Percentiles rank a stretch among this genome's conserved stretches.
Evolutionary conservation across 2,113 vertebrate genomes (phyloP).

Genomic region (Rhabdomys dilectus): DNA sequence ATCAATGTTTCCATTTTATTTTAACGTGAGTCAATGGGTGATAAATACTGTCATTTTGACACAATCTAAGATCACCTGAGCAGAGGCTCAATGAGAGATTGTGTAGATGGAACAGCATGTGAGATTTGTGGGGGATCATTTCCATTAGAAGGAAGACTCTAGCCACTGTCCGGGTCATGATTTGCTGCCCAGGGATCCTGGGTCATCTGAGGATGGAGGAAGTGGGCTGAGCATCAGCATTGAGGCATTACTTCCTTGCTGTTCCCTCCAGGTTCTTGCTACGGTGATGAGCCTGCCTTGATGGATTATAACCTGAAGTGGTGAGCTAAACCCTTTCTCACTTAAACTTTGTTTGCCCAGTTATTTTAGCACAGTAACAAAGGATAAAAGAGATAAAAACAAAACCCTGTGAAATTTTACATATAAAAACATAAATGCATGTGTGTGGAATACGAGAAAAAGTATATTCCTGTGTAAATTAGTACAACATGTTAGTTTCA

Average conservation of each 20-base stretch:
- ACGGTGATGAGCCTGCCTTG: not conserved
- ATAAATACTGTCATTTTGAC: not conserved
- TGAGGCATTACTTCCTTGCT: too few relatives aligned
- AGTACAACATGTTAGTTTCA: conserved; percentile 10
- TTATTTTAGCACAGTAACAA: not conserved
- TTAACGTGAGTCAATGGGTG: not conserved
- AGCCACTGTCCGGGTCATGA: not conserved
- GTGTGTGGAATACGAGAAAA: not conserved
- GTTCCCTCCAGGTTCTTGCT: not conserved
- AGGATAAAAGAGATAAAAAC: not conserved
- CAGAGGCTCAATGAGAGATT: not conserved
- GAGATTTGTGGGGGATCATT: not conserved
- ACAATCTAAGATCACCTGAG: not conserved
- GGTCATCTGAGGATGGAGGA: not conserved
- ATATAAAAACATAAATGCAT: conserved; percentile 12
- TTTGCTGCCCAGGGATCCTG: not conserved
- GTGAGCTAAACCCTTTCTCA: not conserved
- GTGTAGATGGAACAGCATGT: not conserved
- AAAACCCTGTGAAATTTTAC: not conserved
- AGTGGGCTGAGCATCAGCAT: rapidly evolving
- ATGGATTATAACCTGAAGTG: too few relatives aligned
- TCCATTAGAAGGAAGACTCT: not conserved
- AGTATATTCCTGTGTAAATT: conserved; percentile 51
- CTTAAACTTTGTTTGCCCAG: not conserved
- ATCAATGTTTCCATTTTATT: conserved; percentile 59